Evolutionary conservation across 2,888 invertebrate genomes (phyloP).

Genomic region (Eretmocerus hayati): DNA sequence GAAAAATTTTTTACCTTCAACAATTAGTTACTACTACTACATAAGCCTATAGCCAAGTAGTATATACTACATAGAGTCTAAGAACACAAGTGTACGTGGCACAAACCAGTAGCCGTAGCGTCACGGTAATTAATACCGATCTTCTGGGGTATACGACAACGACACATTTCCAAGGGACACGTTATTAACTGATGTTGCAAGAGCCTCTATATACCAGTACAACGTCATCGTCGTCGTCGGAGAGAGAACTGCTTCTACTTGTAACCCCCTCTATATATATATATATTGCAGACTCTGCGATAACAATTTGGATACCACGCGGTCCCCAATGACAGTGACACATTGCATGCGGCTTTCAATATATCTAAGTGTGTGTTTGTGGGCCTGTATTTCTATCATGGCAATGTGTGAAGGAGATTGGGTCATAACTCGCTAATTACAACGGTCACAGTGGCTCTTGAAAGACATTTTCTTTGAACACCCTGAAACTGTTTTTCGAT

Average conservation of each 20-base stretch:
- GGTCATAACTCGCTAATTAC: conserved; percentile 42
- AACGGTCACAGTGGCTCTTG: too few relatives aligned
- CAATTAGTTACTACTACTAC: too few relatives aligned
- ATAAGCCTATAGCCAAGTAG: too few relatives aligned
- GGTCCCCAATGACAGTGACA: conserved; percentile 41
- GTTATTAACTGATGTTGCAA: conserved; percentile 32
- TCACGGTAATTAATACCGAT: conserved; percentile 22
- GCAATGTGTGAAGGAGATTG: too few relatives aligned
- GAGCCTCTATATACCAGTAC: neutral
- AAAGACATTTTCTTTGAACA: too few relatives aligned
- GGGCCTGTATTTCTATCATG: conserved; percentile 28
- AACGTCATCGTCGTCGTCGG: conserved; percentile 4
- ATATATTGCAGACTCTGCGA: conserved; percentile 26
- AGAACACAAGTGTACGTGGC: conserved; percentile 3
- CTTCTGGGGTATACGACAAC: conserved; percentile 7
- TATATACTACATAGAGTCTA: too few relatives aligned
- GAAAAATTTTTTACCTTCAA: too few relatives aligned
- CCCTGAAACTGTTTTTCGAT: too few relatives aligned
- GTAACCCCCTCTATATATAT: conserved; percentile 4
- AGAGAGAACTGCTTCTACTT: neutral
- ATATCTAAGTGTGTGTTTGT: conserved; percentile 25
- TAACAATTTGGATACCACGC: conserved; percentile 37
- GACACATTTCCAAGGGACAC: conserved; percentile 24
- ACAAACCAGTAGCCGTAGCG: neutral
- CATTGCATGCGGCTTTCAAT: conserved; percentile 32